These are phyloP conservation scores for Margaritifera margaritifera DNA, from an alignment of 2,888 invertebrate genomes.

Conservation along the genomic window DNA sequence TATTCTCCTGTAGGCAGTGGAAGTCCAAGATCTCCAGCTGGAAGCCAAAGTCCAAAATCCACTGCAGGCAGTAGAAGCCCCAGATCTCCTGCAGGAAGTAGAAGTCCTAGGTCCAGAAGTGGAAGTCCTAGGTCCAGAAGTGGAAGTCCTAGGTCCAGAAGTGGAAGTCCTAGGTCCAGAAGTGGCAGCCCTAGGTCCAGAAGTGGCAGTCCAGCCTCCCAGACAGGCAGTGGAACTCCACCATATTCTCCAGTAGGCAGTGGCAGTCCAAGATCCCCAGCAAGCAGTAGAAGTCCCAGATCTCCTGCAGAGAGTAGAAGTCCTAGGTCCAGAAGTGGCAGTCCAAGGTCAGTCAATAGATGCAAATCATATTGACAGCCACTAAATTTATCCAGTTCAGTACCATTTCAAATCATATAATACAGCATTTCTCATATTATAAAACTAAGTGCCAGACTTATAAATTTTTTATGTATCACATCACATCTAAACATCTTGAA, in stretches of 20 bases:
- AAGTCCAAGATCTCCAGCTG: slow-evolving; percentile 33
- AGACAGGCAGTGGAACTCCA: slow-evolving; percentile 31
- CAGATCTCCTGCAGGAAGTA: slow-evolving; percentile 18
- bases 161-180: slow-evolving; percentile 25
- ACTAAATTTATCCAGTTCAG: too few species aligned
- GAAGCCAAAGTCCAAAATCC: slow-evolving; percentile 32
- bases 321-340: too few species aligned
- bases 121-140: slow-evolving; percentile 17
- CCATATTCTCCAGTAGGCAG: slow-evolving; percentile 43
- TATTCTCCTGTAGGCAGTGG: slow-evolving; percentile 3
- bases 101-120: slow-evolving; percentile 19
- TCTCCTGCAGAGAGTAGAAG: too few species aligned
- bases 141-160: slow-evolving; percentile 5
- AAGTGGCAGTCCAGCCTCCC: slow-evolving; percentile 27
- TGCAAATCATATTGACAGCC: too few species aligned
- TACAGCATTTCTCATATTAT: too few species aligned
- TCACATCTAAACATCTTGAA: too few species aligned
- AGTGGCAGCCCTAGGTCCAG: slow-evolving; percentile 34
- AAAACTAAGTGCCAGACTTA: too few species aligned
- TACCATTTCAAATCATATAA: too few species aligned
- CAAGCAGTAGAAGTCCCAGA: slow-evolving; percentile 23
- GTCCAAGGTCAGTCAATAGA: too few species aligned
- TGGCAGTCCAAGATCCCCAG: slow-evolving; percentile 39
- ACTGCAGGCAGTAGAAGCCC: slow-evolving; percentile 22
- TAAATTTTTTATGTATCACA: too few species aligned